Conservation (phyloP, 37 sponge, comb jelly and placozoan species). For the Diacarnus erythraeanus region DNA sequence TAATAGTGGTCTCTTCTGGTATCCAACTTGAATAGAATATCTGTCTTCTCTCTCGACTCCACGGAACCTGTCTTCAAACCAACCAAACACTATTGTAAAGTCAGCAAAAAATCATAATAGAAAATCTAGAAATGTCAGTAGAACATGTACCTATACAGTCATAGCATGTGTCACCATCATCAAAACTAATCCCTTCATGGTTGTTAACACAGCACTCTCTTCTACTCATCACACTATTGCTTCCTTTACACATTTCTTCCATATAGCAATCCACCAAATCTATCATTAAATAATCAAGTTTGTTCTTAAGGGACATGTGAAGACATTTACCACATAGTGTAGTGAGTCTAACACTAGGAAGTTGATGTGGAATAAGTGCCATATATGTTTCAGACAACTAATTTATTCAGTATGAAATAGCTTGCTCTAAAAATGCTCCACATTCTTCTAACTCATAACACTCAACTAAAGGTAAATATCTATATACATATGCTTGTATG, state of each 20-base stretch:
- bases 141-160: neutral
- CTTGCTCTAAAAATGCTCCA: too few relatives aligned
- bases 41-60: neutral
- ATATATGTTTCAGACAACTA: too few relatives aligned
- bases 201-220: neutral
- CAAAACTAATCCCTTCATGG: neutral
- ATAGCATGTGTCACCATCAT: neutral
- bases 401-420: too few relatives aligned
- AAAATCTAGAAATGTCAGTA: neutral
- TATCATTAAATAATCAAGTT: too few relatives aligned
- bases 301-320: too few relatives aligned
- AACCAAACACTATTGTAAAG: neutral
- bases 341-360: too few relatives aligned
- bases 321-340: too few relatives aligned
- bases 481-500: too few relatives aligned
- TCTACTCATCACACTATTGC: neutral
- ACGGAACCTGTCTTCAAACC: neutral
- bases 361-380: too few relatives aligned
- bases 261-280: neutral
- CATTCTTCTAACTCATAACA: too few relatives aligned
- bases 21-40: neutral
- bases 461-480: too few relatives aligned
- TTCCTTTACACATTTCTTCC: neutral
- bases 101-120: too few relatives aligned
- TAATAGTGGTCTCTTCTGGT: neutral